Evolutionary conservation across 2,888 invertebrate genomes (phyloP).

Genomic region (Serripes groenlandicus): DNA sequence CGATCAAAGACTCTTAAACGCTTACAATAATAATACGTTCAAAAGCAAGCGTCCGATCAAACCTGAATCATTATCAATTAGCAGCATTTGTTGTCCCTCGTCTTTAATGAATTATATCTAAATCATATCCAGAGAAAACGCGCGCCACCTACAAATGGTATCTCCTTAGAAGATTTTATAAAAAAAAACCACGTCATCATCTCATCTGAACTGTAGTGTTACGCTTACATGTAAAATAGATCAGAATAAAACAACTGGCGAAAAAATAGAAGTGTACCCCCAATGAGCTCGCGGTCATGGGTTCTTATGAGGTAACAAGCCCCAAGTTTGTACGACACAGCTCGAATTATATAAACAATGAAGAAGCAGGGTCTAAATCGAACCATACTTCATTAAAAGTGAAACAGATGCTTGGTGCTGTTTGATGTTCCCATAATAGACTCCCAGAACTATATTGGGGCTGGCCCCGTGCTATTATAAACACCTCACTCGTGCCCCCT

Average conservation of each 20-base stretch:
- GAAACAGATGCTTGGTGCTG: conserved; percentile 6
- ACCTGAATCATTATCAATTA: conserved; percentile 26
- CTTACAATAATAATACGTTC: conserved; percentile 3
- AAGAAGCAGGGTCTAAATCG: background rate
- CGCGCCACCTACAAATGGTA: too few species aligned
- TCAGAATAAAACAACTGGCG: too few species aligned
- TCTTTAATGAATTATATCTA: conserved; percentile 21
- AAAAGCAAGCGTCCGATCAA: conserved; percentile 19
- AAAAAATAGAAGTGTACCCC: too few species aligned
- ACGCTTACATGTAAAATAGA: too few species aligned
- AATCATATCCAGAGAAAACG: conserved; percentile 2
- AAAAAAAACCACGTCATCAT: too few species aligned
- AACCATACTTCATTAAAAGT: conserved; percentile 19
- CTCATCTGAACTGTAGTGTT: too few species aligned
- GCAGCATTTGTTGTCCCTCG: conserved; percentile 9
- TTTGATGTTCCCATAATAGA: conserved; percentile 23
- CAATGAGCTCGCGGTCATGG: too few species aligned
- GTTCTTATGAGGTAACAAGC: too few species aligned
- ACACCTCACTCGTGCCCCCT: background rate
- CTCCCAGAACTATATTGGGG: conserved; percentile 12
- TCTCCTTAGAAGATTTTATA: too few species aligned
- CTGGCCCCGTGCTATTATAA: background rate
- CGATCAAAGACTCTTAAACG: conserved; percentile 7
- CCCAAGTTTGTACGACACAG: too few species aligned
- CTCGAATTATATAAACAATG: conserved; percentile 26